phyloP scores from a whole-genome alignment of 2,113 vertebrate genomes.

The Charina bottae region DNA sequence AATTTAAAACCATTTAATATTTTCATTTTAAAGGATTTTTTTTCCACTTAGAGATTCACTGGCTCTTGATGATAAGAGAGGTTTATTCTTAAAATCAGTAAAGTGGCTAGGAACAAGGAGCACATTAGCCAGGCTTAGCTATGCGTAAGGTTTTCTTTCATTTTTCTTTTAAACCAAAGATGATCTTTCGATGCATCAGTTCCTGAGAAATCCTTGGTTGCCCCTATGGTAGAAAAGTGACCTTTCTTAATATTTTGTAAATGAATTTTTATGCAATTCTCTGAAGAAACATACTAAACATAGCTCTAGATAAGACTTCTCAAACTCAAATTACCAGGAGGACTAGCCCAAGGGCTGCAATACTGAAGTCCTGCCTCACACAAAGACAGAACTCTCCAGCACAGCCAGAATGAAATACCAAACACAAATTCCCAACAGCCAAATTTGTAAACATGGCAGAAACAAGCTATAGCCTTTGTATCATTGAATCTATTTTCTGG shows the following conservation, averaged over 20 bases:
- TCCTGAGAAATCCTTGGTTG: background rate
- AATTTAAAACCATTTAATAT: accelerated
- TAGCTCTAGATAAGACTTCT: background rate
- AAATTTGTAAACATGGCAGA: background rate
- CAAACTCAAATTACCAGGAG: background rate
- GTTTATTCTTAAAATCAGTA: accelerated
- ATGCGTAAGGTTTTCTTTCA: background rate
- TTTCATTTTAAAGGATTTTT: accelerated
- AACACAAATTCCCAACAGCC: background rate
- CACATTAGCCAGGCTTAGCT: accelerated
- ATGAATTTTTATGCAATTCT: background rate
- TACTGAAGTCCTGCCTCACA: background rate
- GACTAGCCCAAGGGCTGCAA: background rate
- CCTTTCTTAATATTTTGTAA: accelerated
- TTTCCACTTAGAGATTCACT: accelerated
- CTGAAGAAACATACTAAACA: background rate
- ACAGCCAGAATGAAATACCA: background rate
- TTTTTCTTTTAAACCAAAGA: background rate
- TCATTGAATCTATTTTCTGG: constrained; percentile 29
- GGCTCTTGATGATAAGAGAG: accelerated
- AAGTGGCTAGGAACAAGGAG: background rate
- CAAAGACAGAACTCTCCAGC: background rate
- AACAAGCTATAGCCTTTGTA: background rate
- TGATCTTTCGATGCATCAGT: constrained; percentile 12
- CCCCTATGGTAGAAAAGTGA: background rate